Base-by-base conservation (phyloP, 1,140 invertebrate genomes). In the Ceratina japonica region DNA sequence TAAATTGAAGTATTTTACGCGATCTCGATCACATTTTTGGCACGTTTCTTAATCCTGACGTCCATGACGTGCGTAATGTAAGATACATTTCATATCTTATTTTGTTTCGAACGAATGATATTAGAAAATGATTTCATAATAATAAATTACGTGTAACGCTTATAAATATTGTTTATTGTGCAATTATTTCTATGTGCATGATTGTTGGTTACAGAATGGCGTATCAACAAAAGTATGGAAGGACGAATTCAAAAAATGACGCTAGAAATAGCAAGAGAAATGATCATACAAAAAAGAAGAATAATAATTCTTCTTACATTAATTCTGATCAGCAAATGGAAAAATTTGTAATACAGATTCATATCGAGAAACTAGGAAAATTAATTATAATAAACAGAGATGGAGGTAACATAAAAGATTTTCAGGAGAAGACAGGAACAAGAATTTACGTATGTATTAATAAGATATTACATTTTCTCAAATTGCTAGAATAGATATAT, bases 391-490 rank as follows among this genome's bases (percentile, higher is more conserved):
- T 94, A 68, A 96, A 96, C 0, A 95, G 93, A 91, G 95, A 95
- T 52, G 96, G 96, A 1, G 93, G 91, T 2, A 96, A 96, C 90
- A 97, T 97, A 18, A 93, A 93, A 85, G 95, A 96, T 83, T 86
- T 97, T 0, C 93, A 96, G 90, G 92, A 93, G 18, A 88, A 93
- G 61, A 95, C 93, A 86, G 93, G 93, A 3, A 93, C 94, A 27
- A 91, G 84, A 70, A 95, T 95, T 65, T 93, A 92, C 64, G 93
- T 95, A 84, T 84, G 81, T 81, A 69, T 62, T 51, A n/a, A 10
- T 10, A 8, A 3, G 31, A 44, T 59, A 69, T 16, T 70, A 69
- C 63, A 81, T 31, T 56, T 52, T 20, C 15, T 72, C 87, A 64
- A 63, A 44, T 44, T 44, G 20, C 16, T 44, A 20, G 5, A 44